phyloP scores from a whole-genome alignment of 2,113 vertebrate genomes.

The Dendropsophus ebraccatus region DNA sequence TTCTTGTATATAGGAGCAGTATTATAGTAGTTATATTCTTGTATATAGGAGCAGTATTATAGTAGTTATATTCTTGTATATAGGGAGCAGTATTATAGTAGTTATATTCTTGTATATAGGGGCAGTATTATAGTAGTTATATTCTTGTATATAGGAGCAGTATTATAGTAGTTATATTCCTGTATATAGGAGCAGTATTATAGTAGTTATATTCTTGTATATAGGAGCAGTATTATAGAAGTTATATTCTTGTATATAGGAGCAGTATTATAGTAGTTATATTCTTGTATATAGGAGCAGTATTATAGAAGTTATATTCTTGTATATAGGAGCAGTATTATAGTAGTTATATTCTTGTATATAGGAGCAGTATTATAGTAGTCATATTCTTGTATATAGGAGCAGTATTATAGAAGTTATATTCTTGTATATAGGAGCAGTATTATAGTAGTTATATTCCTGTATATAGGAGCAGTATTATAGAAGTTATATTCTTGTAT shows the following conservation, averaged over 20 bases:
- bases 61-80: neutral
- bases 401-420: neutral
- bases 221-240: neutral
- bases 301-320: slow-evolving; percentile 18
- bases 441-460: neutral
- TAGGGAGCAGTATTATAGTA: neutral
- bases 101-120: slow-evolving; percentile 8
- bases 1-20: slow-evolving; percentile 2
- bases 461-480: neutral
- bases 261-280: no score
- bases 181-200: neutral
- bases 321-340: neutral
- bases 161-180: neutral
- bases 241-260: no score
- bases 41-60: slow-evolving; percentile 2
- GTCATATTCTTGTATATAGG: slow-evolving; percentile 8
- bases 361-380: slow-evolving; percentile 15
- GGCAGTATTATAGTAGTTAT: neutral
- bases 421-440: neutral
- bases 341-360: slow-evolving; percentile 7
- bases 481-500: slow-evolving; percentile 4
- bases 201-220: slow-evolving; percentile 1
- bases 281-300: neutral
- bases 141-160: neutral
- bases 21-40: slow-evolving; percentile 18